Evolutionary conservation across 1,140 invertebrate species (phyloP), one percentile per base, ranked within the genome.

Genomic region (Sitodiplosis mosellana): DNA sequence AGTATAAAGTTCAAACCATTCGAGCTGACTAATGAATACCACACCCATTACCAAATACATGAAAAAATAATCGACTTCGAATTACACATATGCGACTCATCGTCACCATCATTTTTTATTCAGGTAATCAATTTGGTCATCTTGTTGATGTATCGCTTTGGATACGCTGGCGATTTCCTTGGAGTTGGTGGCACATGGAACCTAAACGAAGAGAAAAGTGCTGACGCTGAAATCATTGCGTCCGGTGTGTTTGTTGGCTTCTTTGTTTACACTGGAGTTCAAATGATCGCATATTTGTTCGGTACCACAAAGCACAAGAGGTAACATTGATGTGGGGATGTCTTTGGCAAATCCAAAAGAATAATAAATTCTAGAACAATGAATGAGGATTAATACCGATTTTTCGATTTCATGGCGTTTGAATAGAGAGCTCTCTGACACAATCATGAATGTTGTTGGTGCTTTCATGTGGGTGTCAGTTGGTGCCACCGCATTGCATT

Each of bases 101-200:
- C 27, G 27, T 3, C 27, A n/a, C 10, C 27, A 27, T 27, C 27
- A 27, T 27, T 71, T 73, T n/a, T n/a, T n/a, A n/a, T n/a, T 45
- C 62, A 87, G 85, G 68, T 87, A 11, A 54, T 89, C 40, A 87
- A 87, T 60, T 66, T 88, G 46, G 79, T 87, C 12, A 78, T 87
- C 47, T 57, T 87, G 21, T 77, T 87, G 40, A 66, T 88, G 1
- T 88, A 89, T 63, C 75, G 84, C 52, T 80, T 78, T 37, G 85
- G 85, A n/a, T 79, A 80, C 59, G 72, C 76, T 41, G 83, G 83
- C 2, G 74, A 78, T 54, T 87, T 89, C 59, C 67, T 89, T 37
- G 84, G 84, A 21, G 80, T 87, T 15, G 83, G 84, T 36, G 84
- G 83, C 27, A 84, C 82, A 8, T 87, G 84, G 83, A 87, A 89